Conservation (phyloP, 2,113 vertebrate genomes). For the Alaudala cheleensis region DNA sequence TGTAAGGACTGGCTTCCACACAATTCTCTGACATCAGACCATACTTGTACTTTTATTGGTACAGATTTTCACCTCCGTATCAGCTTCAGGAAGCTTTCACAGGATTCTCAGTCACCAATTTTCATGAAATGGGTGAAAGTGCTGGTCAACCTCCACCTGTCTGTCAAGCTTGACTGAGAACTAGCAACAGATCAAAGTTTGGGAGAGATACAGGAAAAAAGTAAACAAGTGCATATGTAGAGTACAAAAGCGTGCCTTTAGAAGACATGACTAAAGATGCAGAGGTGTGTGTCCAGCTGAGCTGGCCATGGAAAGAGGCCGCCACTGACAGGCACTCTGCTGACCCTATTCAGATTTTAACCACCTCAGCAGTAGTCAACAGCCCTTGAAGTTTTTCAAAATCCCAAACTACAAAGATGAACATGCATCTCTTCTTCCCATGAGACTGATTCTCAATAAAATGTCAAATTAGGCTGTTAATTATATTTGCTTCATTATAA, state of each 20-base stretch:
- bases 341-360: neutral
- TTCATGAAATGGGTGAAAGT: neutral
- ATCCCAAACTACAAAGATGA: neutral
- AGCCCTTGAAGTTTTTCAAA: neutral
- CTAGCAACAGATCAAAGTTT: neutral
- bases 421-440: neutral
- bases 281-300: neutral
- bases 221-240: neutral
- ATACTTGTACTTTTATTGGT: neutral
- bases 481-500: conserved; percentile 17
- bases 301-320: neutral
- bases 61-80: neutral
- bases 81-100: neutral
- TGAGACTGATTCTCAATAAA: neutral
- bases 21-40: neutral
- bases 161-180: neutral
- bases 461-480: conserved; percentile 26
- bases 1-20: neutral
- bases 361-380: neutral
- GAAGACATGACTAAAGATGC: neutral
- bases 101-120: neutral
- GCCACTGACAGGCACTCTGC: neutral
- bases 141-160: neutral
- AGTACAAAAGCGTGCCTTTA: neutral
- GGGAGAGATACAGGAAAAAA: neutral